Conservation (phyloP, 2,113 vertebrate species). For the Oryzias celebensis region DNA sequence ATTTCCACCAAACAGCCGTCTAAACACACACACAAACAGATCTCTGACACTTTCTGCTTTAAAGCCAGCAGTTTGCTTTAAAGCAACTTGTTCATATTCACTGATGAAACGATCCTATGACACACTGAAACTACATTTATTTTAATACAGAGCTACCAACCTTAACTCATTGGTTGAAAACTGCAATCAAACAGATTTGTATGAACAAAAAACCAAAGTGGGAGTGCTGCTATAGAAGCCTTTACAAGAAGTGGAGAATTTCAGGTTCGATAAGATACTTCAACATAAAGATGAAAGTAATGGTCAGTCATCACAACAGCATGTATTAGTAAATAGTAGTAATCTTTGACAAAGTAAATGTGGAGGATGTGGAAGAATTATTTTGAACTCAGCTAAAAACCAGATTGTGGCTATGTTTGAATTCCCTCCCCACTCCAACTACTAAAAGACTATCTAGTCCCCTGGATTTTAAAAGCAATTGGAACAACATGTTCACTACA, state of each 20-base stretch:
- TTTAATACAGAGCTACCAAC: constrained; percentile 11
- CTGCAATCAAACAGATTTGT: neutral
- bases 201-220: neutral
- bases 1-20: constrained; percentile 72
- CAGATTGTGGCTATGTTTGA: too few relatives aligned
- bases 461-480: too few relatives aligned
- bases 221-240: neutral
- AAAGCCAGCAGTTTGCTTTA: constrained; percentile 30
- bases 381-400: too few relatives aligned
- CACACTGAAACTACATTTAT: constrained; percentile 29
- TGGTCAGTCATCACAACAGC: too few relatives aligned
- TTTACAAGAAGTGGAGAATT: constrained; percentile 2
- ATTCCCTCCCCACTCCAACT: too few relatives aligned
- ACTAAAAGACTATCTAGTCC: too few relatives aligned
- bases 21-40: constrained; percentile 23
- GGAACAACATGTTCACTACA: too few relatives aligned
- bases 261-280: neutral
- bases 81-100: constrained; percentile 23
- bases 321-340: too few relatives aligned
- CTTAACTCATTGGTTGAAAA: constrained; percentile 10
- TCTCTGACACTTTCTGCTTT: constrained; percentile 55
- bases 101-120: constrained; percentile 15
- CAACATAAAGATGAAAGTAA: too few relatives aligned
- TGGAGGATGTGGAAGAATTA: too few relatives aligned
- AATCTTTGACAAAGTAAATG: too few relatives aligned